These are phyloP conservation scores for Pentamera pediparva DNA, from an alignment of 53 echinoderm and acorn worm species.

Conservation along the genomic window DNA sequence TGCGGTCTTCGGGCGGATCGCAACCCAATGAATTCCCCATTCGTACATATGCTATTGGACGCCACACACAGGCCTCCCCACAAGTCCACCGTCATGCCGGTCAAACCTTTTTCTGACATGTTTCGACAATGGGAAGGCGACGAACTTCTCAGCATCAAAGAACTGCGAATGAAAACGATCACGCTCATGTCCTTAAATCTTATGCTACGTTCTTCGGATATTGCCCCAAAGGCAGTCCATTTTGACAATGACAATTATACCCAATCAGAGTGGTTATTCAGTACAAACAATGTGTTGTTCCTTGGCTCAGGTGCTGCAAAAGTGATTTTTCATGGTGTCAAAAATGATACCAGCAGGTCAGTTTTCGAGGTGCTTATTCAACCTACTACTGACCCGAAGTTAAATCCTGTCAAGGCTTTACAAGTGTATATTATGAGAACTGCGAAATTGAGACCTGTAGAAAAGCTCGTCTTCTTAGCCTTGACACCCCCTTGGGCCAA, in stretches of 20 bases:
- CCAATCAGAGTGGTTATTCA: background rate
- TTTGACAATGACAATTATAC: background rate
- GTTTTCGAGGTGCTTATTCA: constrained; percentile 32
- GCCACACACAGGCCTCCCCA: constrained; percentile 10
- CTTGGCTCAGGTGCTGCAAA: constrained; percentile 2
- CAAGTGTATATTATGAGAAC: constrained; percentile 21
- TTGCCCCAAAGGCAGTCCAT: constrained; percentile 31
- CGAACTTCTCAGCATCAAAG: background rate
- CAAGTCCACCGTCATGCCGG: constrained; percentile 36
- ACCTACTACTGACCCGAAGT: background rate
- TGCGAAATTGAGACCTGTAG: background rate
- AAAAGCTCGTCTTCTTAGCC: background rate
- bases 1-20: background rate
- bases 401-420: constrained; percentile 35
- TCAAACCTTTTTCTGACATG: constrained; percentile 2
- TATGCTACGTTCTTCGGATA: constrained; percentile 48
- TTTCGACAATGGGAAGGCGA: constrained; percentile 18
- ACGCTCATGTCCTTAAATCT: constrained; percentile 18
- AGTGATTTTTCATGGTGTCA: constrained; percentile 32
- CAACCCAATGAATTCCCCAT: background rate
- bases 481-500: too few relatives aligned
- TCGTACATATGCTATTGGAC: background rate
- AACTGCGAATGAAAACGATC: constrained; percentile 20
- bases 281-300: constrained; percentile 25
- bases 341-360: constrained; percentile 36